Evolutionary conservation across 2,888 invertebrate species (phyloP), one percentile per base, ranked within the genome.

Genomic region (Vesta saturnalis): DNA sequence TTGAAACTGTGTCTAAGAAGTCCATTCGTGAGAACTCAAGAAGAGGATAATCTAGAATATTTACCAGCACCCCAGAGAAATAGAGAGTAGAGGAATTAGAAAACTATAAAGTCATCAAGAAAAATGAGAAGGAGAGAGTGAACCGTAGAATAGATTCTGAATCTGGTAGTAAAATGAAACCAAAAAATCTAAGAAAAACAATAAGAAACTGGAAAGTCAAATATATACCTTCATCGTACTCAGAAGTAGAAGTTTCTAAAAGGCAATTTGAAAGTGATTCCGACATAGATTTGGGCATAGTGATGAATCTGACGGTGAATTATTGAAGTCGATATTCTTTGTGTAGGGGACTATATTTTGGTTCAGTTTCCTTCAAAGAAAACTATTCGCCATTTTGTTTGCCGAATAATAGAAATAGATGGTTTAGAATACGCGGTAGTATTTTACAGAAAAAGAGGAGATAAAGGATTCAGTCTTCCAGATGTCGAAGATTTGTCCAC

Each of bases 131-230:
- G 14, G 8, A 15, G 14, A 47, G 47, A 14, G 5, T 47, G 16
- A 47, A 8, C 3, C 23, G 23, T 23, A 23, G 8, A 23, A 23
- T 23, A 23, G 23, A 23, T 23, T 3, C 23, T 23, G 23, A 12
- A 54, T 19, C 18, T 54, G 52, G 16, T 19, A 15, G 54, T 49
- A 60, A 60, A 23, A 12, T 19, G 14, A 16, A 18, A 10, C 15
- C 22, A 56, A 19, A 23, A 56, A 60, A 60, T 54, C 15, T 60
- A 35, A 52, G 3, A 15, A 18, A n/a, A 39, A 4, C 23, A 23
- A 12, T 46, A 57, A 71, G 70, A 77, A 30, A 30, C 30, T 30
- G 30, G 5, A 30, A 10, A 30, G 30, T 30, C 30, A 30, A 30
- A 30, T 30, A 30, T 30, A 30, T 10, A 30, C 10, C 30, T 30